These are phyloP conservation scores for Metaphire vulgaris DNA, from an alignment of 1,140 invertebrate genomes.

Conservation along the genomic window DNA sequence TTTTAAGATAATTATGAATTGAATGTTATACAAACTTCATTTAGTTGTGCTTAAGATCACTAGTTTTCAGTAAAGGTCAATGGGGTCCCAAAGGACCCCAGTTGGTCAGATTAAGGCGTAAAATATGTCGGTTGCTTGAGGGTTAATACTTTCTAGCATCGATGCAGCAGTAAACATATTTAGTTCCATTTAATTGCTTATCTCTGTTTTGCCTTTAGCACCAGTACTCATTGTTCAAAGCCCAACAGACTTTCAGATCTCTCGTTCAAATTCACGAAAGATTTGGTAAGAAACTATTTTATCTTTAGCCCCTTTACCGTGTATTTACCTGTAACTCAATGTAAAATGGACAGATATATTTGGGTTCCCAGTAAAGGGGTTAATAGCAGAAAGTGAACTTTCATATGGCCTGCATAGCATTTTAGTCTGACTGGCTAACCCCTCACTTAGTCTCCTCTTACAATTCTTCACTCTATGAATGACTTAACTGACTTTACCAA, in stretches of 20 bases:
- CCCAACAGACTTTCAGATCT: constrained; percentile 97
- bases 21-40: too few relatives aligned
- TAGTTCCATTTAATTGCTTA: background rate
- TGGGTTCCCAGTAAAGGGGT: background rate
- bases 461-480: too few relatives aligned
- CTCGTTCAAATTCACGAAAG: constrained; percentile 99
- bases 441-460: too few relatives aligned
- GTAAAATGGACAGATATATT: background rate
- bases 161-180: background rate
- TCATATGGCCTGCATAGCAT: background rate
- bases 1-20: too few relatives aligned
- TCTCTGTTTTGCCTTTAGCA: constrained; percentile 61
- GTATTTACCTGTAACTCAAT: too few relatives aligned
- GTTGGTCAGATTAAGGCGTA: too few relatives aligned
- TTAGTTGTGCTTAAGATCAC: too few relatives aligned
- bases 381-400: background rate
- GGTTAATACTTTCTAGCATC: constrained; percentile 25
- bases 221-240: constrained; percentile 89
- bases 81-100: too few relatives aligned
- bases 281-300: constrained; percentile 67
- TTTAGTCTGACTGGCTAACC: background rate
- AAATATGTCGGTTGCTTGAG: too few relatives aligned
- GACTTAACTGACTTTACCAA: too few relatives aligned
- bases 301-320: too few relatives aligned
- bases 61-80: too few relatives aligned